Conservation (phyloP, 2,797 vertebrate genomes). For the Kryptolebias ocellatus region DNA sequence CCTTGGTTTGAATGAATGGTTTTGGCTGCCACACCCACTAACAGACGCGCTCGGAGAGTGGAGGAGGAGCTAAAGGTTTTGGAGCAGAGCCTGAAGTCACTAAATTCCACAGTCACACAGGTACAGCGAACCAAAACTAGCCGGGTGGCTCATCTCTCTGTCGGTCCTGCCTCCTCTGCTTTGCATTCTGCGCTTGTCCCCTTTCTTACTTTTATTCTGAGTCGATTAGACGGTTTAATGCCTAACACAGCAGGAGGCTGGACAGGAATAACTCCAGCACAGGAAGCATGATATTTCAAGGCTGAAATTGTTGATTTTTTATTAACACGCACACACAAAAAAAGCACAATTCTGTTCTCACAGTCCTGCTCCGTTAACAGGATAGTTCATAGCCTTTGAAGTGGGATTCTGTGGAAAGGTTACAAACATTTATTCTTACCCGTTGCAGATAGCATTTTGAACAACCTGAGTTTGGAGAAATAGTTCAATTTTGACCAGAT, state of each 20-base stretch:
- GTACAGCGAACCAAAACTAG: slow-evolving; percentile 83
- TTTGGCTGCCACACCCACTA: slow-evolving; percentile 86
- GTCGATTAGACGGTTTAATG: slow-evolving; percentile 28
- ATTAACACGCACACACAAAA: background rate
- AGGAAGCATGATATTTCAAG: slow-evolving; percentile 20
- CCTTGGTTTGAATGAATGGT: slow-evolving; percentile 87
- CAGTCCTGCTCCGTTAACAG: slow-evolving; percentile 76
- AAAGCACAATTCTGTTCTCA: slow-evolving; percentile 36
- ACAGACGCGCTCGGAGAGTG: slow-evolving; percentile 89
- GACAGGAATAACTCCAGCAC: slow-evolving; percentile 44
- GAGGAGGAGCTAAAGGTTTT: slow-evolving; percentile 93
- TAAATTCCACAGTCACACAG: slow-evolving; percentile 90
- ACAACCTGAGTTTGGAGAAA: no score
- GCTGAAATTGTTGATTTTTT: slow-evolving; percentile 5
- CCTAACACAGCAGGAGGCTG: slow-evolving; percentile 74
- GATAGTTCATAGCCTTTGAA: no score
- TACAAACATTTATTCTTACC: no score
- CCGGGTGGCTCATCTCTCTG: slow-evolving; percentile 55
- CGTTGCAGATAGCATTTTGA: no score
- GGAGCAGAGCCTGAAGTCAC: slow-evolving; percentile 97
- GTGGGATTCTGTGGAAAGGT: no score
- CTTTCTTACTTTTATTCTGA: slow-evolving; percentile 26
- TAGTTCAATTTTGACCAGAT: no score
- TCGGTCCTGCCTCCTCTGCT: slow-evolving; percentile 34
- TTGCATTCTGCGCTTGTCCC: slow-evolving; percentile 41